Base-by-base conservation (phyloP, 2,888 invertebrate species). In the Philaethria dido region DNA sequence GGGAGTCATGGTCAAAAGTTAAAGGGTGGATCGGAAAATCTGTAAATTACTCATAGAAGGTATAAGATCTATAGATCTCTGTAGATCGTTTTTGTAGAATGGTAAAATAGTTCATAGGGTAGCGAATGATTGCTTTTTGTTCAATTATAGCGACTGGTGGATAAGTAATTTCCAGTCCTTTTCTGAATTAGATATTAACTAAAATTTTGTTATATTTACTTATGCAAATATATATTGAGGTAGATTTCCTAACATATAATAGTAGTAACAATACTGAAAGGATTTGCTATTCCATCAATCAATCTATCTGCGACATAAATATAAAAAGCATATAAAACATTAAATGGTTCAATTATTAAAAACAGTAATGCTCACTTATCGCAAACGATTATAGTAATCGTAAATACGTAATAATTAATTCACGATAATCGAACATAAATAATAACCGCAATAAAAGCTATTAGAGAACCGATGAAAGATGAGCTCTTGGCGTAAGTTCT, bases 401-500 rank as follows among this genome's bases (percentile, higher is more conserved):
- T 54, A 39, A 64, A 60, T 50, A 65, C 50, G 20, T 44, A 44
- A 60, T 65, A 59, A 60, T 60, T 65, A 52, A 48, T 60, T 29
- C 33, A n/a, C 11, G 20, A 29, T 39, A 64, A 64, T 64, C 29
- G 59, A 64, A 18, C 44, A 47, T 62, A 62, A 62, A 64, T 67
- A 57, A 55, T 62, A 65, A 36, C 47, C 14, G 66, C 66, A 69
- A 70, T 74, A 70, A 71, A 69, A 66, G 55, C 39, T 61, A 70
- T 66, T 68, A 69, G 61, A 52, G 64, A 71, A 70, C 69, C 62
- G 45, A 66, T 59, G 64, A 68, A 62, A 69, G 70, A 69, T 59
- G 47, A 59, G 33, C 67, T 63, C 69, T 65, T 64, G 68, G 61
- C 67, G 61, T 69, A 72, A 69, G 70, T 64, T 64, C 66, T 64